phyloP scores from a whole-genome alignment of 1,140 invertebrate species.

The Hetaerina americana region DNA sequence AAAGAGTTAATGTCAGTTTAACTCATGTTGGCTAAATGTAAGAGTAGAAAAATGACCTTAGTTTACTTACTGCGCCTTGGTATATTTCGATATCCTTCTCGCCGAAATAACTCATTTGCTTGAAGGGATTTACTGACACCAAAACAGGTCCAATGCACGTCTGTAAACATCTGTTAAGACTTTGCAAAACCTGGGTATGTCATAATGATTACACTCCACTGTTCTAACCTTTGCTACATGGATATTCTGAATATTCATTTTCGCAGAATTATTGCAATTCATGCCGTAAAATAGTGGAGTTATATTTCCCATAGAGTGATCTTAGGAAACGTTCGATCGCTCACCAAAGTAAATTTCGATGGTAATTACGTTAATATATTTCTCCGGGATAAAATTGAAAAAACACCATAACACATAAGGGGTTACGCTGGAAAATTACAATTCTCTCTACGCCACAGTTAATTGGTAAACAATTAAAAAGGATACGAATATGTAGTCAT shows the following conservation, averaged over 20 bases:
- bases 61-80: slow-evolving; percentile 51
- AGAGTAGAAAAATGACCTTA: slow-evolving; percentile 3
- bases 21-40: background rate
- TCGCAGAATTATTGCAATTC: too few relatives aligned
- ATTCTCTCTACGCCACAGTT: too few relatives aligned
- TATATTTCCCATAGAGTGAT: too few relatives aligned
- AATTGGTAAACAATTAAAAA: too few relatives aligned
- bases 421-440: too few relatives aligned
- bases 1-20: slow-evolving; percentile 16
- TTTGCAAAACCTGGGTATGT: background rate
- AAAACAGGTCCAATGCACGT: slow-evolving; percentile 72
- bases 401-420: too few relatives aligned
- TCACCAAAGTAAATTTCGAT: too few relatives aligned
- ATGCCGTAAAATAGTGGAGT: too few relatives aligned
- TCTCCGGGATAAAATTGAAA: too few relatives aligned
- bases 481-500: slow-evolving; percentile 65
- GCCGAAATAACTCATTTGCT: slow-evolving; percentile 57
- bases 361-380: too few relatives aligned
- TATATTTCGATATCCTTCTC: slow-evolving; percentile 60
- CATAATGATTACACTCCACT: background rate
- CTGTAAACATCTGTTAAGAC: slow-evolving; percentile 27
- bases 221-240: slow-evolving; percentile 6
- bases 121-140: slow-evolving; percentile 69
- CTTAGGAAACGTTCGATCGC: too few relatives aligned
- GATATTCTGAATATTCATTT: too few relatives aligned